phyloP scores from a whole-genome alignment of 2,113 vertebrate species.

The Sardina pilchardus region DNA sequence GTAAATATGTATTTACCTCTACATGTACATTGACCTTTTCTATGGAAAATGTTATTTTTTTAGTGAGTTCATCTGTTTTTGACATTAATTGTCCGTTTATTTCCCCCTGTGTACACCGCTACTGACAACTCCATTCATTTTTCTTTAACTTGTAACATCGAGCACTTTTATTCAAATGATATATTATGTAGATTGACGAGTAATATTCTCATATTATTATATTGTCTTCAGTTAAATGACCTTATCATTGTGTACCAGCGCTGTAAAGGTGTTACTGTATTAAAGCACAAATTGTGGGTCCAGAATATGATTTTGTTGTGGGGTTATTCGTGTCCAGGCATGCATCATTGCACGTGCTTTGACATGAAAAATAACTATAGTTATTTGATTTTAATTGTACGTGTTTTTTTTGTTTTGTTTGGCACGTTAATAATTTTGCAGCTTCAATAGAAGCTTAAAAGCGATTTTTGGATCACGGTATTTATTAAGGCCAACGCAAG shows the following conservation, averaged over 20 bases:
- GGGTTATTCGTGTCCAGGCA: background rate
- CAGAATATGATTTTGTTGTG: background rate
- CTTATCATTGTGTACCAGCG: conserved; percentile 15
- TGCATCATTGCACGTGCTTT: no score
- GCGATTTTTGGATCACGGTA: no score
- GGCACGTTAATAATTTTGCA: no score
- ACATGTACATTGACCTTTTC: conserved; percentile 48
- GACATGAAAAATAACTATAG: no score
- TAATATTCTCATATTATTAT: conserved; percentile 20
- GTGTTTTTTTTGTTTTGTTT: no score
- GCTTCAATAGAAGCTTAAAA: no score
- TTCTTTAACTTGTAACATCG: conserved; percentile 11
- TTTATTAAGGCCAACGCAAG: no score
- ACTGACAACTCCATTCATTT: conserved; percentile 6
- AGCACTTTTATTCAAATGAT: conserved; percentile 14
- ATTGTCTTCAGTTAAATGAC: conserved; percentile 11
- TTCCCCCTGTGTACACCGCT: conserved; percentile 3
- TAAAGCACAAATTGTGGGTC: conserved; percentile 44
- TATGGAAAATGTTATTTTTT: conserved; percentile 57
- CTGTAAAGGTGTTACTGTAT: conserved; percentile 33
- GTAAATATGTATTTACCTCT: conserved; percentile 40
- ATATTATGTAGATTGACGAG: conserved; percentile 7
- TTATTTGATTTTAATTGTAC: no score
- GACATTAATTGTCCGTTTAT: background rate
- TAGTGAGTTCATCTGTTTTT: conserved; percentile 28